Conservation (phyloP, 2,113 vertebrate species). For the Hepsetus odoe region DNA sequence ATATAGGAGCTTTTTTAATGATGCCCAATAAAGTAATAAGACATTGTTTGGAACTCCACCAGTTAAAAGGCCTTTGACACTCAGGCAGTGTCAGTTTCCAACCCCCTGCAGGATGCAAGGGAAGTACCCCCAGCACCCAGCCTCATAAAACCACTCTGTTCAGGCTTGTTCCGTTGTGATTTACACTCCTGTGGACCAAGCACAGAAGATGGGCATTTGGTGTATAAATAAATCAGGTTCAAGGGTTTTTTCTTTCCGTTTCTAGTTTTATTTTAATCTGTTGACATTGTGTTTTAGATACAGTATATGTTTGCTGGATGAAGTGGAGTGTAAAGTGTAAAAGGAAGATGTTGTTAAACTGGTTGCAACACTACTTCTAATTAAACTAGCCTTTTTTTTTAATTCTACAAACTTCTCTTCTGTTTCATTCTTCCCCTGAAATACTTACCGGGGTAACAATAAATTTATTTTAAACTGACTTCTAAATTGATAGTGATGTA, state of each 20-base stretch:
- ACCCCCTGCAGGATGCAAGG: constrained; percentile 77
- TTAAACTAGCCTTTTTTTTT: no score
- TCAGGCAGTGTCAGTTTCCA: constrained; percentile 65
- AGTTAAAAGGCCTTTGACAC: constrained; percentile 72
- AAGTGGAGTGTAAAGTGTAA: background rate
- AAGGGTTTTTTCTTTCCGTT: background rate
- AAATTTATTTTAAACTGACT: no score
- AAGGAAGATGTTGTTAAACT: no score
- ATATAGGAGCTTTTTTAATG: constrained; percentile 50
- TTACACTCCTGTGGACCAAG: constrained; percentile 71
- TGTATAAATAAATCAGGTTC: constrained; percentile 52
- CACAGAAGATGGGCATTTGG: constrained; percentile 70
- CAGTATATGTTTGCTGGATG: background rate
- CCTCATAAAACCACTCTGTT: constrained; percentile 73
- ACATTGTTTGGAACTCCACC: constrained; percentile 56
- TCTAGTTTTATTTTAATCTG: no score
- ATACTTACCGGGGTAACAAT: no score
- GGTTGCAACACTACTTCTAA: no score
- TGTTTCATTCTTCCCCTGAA: no score
- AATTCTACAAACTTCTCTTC: no score
- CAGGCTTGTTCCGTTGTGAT: constrained; percentile 72
- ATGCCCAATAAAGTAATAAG: constrained; percentile 60
- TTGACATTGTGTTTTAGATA: no score
- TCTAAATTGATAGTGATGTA: no score
- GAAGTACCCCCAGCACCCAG: constrained; percentile 70